Conservation (phyloP, 2,888 invertebrate species). For the Drosophila anceps region DNA sequence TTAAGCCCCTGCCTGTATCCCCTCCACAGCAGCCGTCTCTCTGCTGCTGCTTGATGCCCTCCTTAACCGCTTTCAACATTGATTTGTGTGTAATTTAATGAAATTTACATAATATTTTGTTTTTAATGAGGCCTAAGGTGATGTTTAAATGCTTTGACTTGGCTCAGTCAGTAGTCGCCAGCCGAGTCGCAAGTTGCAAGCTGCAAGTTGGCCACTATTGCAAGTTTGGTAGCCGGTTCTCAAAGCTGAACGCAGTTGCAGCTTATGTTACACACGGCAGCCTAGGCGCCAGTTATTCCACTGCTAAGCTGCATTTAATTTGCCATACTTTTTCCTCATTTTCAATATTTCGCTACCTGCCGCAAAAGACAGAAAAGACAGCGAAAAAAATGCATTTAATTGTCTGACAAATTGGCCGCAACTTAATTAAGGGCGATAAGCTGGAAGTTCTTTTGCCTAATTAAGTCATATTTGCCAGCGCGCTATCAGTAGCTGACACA, state of each 20-base stretch:
- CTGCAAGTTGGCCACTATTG: conserved; percentile 2
- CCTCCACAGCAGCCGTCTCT: neutral
- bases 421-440: conserved; percentile 79
- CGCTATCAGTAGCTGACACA: conserved; percentile 71
- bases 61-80: conserved; percentile 56
- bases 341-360: conserved; percentile 53
- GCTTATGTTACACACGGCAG: conserved; percentile 46
- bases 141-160: conserved; percentile 81
- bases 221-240: conserved; percentile 55
- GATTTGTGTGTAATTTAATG: conserved; percentile 82
- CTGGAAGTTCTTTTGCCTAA: conserved; percentile 46
- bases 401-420: conserved; percentile 81
- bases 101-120: conserved; percentile 83
- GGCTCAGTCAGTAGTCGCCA: conserved; percentile 67
- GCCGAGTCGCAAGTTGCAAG: conserved; percentile 15
- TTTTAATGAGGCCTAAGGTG: conserved; percentile 83
- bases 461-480: conserved; percentile 68
- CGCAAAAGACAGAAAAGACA: conserved; percentile 27
- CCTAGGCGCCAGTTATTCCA: conserved; percentile 53
- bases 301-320: conserved; percentile 42
- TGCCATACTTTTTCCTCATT: conserved; percentile 8
- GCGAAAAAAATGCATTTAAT: conserved; percentile 61
- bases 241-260: conserved; percentile 22
- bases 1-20: neutral
- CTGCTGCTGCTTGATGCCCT: neutral